A percentile compares a stretch with the other conserved stretches of the same genome.
Conservation (phyloP, 2,113 vertebrate genomes). For the Chauna torquata region DNA sequence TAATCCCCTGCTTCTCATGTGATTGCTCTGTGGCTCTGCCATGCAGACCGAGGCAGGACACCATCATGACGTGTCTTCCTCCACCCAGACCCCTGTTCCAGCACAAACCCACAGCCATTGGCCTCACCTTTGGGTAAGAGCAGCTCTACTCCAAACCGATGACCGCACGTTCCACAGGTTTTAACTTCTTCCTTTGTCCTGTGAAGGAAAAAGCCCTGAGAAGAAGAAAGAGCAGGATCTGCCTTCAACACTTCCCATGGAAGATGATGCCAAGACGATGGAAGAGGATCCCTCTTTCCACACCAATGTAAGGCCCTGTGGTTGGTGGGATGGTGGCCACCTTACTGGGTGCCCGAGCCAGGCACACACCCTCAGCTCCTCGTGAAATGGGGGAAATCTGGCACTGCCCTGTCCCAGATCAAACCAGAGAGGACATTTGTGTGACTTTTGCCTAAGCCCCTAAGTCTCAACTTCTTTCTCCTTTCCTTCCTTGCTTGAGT, state of each 20-base stretch:
- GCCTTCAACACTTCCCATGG: neutral
- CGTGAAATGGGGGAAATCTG: fast-evolving
- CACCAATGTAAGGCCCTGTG: neutral
- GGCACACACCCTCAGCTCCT: neutral
- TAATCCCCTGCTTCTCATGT: neutral
- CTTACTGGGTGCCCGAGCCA: neutral
- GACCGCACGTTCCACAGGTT: constrained; percentile 57
- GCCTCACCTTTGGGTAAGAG: constrained; percentile 74
- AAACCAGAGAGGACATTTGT: neutral
- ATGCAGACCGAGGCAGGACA: too few relatives aligned
- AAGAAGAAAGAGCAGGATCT: neutral
- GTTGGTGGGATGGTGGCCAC: fast-evolving
- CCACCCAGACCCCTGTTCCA: fast-evolving
- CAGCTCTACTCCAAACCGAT: constrained; percentile 61
- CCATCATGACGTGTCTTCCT: neutral
- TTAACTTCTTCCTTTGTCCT: constrained; percentile 64
- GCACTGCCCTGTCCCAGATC: neutral
- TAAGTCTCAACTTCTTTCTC: neutral
- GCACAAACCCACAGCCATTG: fast-evolving
- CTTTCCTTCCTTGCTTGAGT: neutral
- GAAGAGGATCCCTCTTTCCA: neutral
- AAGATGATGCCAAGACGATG: neutral
- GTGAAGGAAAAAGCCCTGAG: neutral
- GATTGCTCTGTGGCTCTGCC: too few relatives aligned
- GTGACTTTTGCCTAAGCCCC: neutral